Base-by-base conservation (phyloP, 2,797 vertebrate genomes). In the Acomys russatus region DNA sequence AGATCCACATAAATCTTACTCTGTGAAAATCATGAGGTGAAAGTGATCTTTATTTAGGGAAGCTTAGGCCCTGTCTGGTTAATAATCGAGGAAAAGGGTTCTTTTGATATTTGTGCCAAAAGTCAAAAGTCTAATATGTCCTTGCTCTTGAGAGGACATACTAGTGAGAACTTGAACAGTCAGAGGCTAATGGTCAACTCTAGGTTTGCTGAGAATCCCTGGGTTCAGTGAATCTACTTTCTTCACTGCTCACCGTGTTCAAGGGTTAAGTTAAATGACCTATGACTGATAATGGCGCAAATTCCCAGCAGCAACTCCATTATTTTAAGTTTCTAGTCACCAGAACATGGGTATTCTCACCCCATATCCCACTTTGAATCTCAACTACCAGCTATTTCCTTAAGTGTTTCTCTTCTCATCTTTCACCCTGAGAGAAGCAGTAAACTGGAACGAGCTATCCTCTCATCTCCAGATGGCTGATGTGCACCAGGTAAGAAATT, bases 251-350 rank as follows among this genome's bases (percentile, higher is more conserved):
- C 35, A 73, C 0, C 88, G 51, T 86, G 33, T 92, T 44, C 61
- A 79, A 92, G 73, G 49, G 86, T 93, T 96, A 95, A 97, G 85
- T 90, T 96, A 95, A 97, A 96, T 91, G 88, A 88, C 83, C 88
- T 94, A 49, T 79, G 54, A 93, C 92, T 54, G 89, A 93, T 90
- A 64, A 54, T 74, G 56, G 33, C 49, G 78, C 77, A 88, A 85
- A 92, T 85, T 90, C 35, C 71, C 77, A 78, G 63, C 25, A 78
- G 63, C 22, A 84, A 15, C 56, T 73, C 63, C 44, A n/a, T 80
- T 90, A 64, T 38, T 78, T 90, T 66, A 96, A 93, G 38, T 82
- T 90, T 59, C 68, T 88, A 78, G 80, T 70, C 77, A 85, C 22
- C 76, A 71, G 59, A 94, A 59, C 77, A 86, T 61, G 6, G 20